Conservation (phyloP, 2,797 vertebrate species). For the Pachyuromys duprasi region DNA sequence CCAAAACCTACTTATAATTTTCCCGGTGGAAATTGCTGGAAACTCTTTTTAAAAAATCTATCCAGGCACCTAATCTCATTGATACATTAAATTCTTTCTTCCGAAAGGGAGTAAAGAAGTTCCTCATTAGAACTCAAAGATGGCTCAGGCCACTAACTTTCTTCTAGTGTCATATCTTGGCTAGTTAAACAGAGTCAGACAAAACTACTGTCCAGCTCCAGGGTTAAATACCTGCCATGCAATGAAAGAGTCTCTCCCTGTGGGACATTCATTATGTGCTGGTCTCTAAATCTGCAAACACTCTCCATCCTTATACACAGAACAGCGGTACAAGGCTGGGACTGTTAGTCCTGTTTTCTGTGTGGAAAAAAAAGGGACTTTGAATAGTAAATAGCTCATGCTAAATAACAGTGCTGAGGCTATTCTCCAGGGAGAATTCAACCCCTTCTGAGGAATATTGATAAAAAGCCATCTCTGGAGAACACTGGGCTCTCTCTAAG, state of each 20-base stretch:
- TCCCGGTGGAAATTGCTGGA: not conserved
- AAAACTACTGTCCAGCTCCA: not conserved
- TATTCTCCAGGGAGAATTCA: not conserved
- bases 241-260: not conserved
- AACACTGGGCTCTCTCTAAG: not conserved
- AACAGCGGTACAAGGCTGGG: not conserved
- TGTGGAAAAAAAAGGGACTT: not conserved
- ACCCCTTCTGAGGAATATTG: not conserved
- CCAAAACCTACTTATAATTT: constrained; percentile 20
- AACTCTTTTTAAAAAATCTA: constrained; percentile 23
- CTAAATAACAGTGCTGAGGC: not conserved
- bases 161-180: not conserved
- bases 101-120: not conserved
- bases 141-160: not conserved
- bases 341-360: not conserved
- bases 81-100: not conserved
- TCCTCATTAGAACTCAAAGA: not conserved
- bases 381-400: not conserved
- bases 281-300: accelerated
- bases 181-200: not conserved
- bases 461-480: not conserved
- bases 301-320: not conserved
- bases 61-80: not conserved
- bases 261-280: not conserved
- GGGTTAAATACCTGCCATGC: not conserved